Conservation (phyloP, 2,797 vertebrate genomes). For the Sparus aurata region DNA sequence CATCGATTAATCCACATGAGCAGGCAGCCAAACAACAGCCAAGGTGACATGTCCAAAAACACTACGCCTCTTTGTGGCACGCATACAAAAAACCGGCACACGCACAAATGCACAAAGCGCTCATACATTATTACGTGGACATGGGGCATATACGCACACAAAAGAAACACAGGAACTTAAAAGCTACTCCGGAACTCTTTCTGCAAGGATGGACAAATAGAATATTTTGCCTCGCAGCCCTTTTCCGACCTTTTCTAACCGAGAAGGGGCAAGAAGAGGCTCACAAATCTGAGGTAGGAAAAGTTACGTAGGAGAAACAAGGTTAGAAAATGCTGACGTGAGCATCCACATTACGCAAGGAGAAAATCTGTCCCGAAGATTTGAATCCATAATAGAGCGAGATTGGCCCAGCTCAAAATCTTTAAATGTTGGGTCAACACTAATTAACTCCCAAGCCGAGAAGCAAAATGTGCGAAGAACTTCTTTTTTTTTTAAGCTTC, state of each 20-base stretch:
- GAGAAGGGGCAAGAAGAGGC: background rate
- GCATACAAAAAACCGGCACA: constrained; percentile 7
- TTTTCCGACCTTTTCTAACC: constrained; percentile 8
- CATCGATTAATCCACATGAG: constrained; percentile 62
- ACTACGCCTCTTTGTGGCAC: background rate
- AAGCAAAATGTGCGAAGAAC: constrained; percentile 10
- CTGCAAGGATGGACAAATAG: constrained; percentile 58
- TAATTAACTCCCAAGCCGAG: constrained; percentile 61
- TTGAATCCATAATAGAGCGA: constrained; percentile 25
- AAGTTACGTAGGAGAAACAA: constrained; percentile 10
- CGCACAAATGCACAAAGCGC: constrained; percentile 9
- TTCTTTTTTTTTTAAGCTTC: constrained; percentile 4
- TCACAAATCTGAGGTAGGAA: constrained; percentile 10
- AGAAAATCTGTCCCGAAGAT: constrained; percentile 33
- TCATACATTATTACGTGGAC: constrained; percentile 23
- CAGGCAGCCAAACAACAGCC: constrained; percentile 44
- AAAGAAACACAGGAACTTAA: constrained; percentile 17
- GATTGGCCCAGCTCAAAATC: constrained; percentile 9
- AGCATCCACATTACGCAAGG: constrained; percentile 31
- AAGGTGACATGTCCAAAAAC: constrained; percentile 50
- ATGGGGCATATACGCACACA: constrained; percentile 2
- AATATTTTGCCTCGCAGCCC: constrained; percentile 42
- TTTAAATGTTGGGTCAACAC: constrained; percentile 34
- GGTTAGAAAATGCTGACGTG: constrained; percentile 15
- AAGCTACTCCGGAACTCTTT: constrained; percentile 49